phyloP scores from a whole-genome alignment of 2,113 vertebrate genomes.

The Hemicordylus capensis region DNA sequence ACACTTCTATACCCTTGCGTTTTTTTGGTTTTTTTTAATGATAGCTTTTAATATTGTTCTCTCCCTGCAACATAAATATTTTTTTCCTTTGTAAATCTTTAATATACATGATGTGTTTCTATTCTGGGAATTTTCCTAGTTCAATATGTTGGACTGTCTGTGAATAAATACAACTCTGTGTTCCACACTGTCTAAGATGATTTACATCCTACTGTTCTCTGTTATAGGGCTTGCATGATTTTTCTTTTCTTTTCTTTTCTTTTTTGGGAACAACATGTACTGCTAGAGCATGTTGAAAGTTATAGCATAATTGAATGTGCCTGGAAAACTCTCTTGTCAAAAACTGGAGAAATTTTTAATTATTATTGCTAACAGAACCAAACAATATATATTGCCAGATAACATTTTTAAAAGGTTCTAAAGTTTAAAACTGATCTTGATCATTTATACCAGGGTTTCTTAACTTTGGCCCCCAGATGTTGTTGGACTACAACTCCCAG shows the following conservation, averaged over 20 bases:
- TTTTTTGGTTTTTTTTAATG: neutral
- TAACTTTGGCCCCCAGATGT: too few relatives aligned
- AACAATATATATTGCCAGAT: too few relatives aligned
- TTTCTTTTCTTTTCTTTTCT: neutral
- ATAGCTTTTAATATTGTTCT: neutral
- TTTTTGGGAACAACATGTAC: too few relatives aligned
- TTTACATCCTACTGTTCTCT: too few relatives aligned
- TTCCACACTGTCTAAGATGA: neutral
- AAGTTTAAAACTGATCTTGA: too few relatives aligned
- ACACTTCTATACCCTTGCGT: neutral
- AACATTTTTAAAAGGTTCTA: too few relatives aligned
- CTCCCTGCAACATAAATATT: neutral
- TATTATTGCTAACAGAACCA: too few relatives aligned
- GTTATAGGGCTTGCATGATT: neutral
- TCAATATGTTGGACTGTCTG: neutral
- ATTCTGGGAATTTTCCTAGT: neutral
- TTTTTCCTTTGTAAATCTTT: neutral
- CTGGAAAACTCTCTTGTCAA: neutral
- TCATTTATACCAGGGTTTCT: too few relatives aligned
- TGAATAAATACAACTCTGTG: neutral
- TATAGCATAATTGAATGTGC: neutral
- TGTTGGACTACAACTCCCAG: too few relatives aligned
- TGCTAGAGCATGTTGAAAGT: too few relatives aligned
- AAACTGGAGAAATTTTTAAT: neutral
- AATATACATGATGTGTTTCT: neutral